Base-by-base conservation (phyloP, 2,113 vertebrate species). In the Nothoprocta pentlandii region DNA sequence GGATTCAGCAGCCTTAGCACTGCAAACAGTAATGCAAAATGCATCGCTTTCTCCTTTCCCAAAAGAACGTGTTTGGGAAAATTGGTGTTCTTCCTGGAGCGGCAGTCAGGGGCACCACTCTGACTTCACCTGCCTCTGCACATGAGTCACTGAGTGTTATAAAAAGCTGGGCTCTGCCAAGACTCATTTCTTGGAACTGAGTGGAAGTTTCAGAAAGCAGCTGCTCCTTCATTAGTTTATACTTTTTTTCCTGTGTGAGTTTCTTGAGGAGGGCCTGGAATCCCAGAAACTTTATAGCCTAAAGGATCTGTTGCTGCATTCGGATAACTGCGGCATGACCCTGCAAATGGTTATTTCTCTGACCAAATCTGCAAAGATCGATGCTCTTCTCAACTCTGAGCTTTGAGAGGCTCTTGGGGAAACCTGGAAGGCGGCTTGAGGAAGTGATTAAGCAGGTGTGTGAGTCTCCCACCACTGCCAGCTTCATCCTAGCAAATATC, bases 51-150 rank as follows among this genome's bases (percentile, higher is more conserved):
- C 36, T 21, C 8, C 15, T 10, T 69, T 39, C 34, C 54, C 22
- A 1, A 49, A 62, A 34, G 49, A 21, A 82, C 41, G 22, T 4
- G 6, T 34, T 79, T 58, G 53, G 41, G 75, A 21, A 79, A 68
- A 86, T 36, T 58, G 0, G 1, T 49, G 90, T 80, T 41, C 51
- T 95, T 68, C 68, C 78, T 51, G 67, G 61, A 85, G 89, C 20
- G 93, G 54, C 79, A 0, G 4, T 87, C 67, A 44, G 87, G 78
- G 87, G 89, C 89, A 85, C 6, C 26, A 36, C 87, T 89, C 90
- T 95, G 90, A 89, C 90, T 90, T 95, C 93, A 92, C 85, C 80
- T 94, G 90, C 82, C 78, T 51, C 74, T 90, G 80, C 74, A 73
- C 53, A 81, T 93, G 94, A 94, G 74, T 97, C 85, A 95, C 41